Evolutionary conservation across 2,888 invertebrate species (phyloP).

Genomic region (Plebejus melissa): DNA sequence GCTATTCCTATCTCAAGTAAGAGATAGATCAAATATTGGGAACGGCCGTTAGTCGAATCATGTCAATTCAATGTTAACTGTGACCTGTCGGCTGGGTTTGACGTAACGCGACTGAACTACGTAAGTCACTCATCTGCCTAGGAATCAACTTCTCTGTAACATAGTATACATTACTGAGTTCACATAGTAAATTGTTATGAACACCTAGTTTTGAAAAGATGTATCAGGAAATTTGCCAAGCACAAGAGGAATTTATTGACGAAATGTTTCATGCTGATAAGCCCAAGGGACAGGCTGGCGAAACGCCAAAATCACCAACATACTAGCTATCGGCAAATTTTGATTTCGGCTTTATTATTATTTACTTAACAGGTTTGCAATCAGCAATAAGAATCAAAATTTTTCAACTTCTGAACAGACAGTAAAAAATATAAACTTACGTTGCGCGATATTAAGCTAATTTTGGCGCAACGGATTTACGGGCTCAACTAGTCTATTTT

Average conservation of each 20-base stretch:
- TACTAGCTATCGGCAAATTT: constrained; percentile 35
- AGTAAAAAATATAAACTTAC: too few relatives aligned
- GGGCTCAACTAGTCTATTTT: too few relatives aligned
- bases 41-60: too few relatives aligned
- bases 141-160: too few relatives aligned
- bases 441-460: too few relatives aligned
- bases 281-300: constrained; percentile 39
- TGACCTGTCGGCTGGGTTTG: too few relatives aligned
- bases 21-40: too few relatives aligned
- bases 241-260: constrained; percentile 37
- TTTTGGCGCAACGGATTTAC: too few relatives aligned
- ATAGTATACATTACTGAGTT: not conserved
- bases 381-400: not conserved
- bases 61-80: too few relatives aligned
- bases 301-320: constrained; percentile 42
- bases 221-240: constrained; percentile 34
- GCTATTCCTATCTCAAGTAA: too few relatives aligned
- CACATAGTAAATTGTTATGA: not conserved
- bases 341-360: constrained; percentile 35
- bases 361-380: constrained; percentile 25
- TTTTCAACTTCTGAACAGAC: not conserved
- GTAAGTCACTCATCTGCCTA: too few relatives aligned
- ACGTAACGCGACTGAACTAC: too few relatives aligned
- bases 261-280: constrained; percentile 39
- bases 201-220: not conserved